Conservation (phyloP, 1,140 invertebrate species). For the Drosophila sucinea region DNA sequence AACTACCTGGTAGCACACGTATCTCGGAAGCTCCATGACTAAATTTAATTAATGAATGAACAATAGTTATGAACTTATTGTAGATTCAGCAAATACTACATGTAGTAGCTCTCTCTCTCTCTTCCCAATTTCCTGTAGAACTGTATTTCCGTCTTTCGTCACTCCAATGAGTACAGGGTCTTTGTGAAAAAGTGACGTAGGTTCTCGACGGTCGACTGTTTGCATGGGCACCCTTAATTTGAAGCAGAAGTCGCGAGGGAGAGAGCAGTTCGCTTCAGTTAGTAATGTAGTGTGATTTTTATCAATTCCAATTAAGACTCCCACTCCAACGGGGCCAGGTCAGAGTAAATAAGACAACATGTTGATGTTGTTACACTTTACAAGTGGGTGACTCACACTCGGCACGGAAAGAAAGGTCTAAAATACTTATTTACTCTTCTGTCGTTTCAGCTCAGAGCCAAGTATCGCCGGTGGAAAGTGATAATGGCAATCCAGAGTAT, state of each 20-base stretch:
- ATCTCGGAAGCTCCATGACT: too few relatives aligned
- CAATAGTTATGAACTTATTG: neutral
- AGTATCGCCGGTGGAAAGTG: conserved; percentile 33
- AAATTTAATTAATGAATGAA: neutral
- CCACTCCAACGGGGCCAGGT: conserved; percentile 3
- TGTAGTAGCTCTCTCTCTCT: neutral
- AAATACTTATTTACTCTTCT: conserved; percentile 11
- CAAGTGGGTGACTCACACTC: conserved; percentile 3
- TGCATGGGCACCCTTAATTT: conserved; percentile 30
- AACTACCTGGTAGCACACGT: too few relatives aligned
- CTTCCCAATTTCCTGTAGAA: conserved; percentile 1
- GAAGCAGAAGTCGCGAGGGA: conserved; percentile 15
- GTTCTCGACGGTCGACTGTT: neutral
- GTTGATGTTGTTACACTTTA: conserved; percentile 7
- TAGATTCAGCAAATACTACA: neutral
- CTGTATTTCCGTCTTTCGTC: conserved; percentile 39
- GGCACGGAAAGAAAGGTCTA: neutral
- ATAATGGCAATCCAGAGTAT: conserved; percentile 12
- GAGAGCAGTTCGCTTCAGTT: conserved; percentile 5
- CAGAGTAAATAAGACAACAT: conserved; percentile 17
- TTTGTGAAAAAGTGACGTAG: conserved; percentile 25
- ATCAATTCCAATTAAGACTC: conserved; percentile 63
- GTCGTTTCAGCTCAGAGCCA: conserved; percentile 24
- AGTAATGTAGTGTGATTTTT: conserved; percentile 53
- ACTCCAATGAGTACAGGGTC: conserved; percentile 26